Evolutionary conservation across 2,888 invertebrate genomes (phyloP).

Genomic region (Campaea margaritaria): DNA sequence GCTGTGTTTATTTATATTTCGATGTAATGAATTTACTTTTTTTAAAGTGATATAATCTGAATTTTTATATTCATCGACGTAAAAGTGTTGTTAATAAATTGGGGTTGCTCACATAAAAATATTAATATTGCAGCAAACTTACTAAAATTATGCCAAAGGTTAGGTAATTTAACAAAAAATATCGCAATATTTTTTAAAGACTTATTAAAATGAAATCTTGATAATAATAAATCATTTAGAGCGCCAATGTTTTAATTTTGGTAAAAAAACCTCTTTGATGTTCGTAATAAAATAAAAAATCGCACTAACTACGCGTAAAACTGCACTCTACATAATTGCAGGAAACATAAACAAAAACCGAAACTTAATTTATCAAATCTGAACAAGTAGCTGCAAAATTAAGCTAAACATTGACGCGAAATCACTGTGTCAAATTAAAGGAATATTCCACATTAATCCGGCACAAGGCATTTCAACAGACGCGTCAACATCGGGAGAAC

Average conservation of each 20-base stretch:
- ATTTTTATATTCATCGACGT: constrained; percentile 28
- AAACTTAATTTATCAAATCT: constrained; percentile 22
- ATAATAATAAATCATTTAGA: too few species aligned
- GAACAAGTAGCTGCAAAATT: constrained; percentile 28
- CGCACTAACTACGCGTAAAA: constrained; percentile 21
- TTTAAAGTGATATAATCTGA: constrained; percentile 26
- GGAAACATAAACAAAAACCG: constrained; percentile 25
- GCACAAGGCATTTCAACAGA: constrained; percentile 41
- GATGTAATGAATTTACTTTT: constrained; percentile 46
- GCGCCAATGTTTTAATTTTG: too few species aligned
- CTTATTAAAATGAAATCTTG: too few species aligned
- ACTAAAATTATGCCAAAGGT: too few species aligned
- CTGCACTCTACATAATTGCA: constrained; percentile 12
- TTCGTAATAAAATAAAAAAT: not conserved
- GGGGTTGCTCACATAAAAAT: not conserved
- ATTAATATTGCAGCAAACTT: too few species aligned
- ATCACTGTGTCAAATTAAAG: constrained; percentile 41
- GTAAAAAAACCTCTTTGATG: too few species aligned
- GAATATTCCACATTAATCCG: constrained; percentile 47
- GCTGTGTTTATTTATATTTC: constrained; percentile 61
- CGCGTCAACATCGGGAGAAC: constrained; percentile 51
- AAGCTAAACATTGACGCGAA: constrained; percentile 24
- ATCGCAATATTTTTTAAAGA: too few species aligned
- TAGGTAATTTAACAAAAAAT: too few species aligned
- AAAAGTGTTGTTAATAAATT: too few species aligned